Conservation (phyloP, 1,140 invertebrate species). For the Xylocopa sonorina region DNA sequence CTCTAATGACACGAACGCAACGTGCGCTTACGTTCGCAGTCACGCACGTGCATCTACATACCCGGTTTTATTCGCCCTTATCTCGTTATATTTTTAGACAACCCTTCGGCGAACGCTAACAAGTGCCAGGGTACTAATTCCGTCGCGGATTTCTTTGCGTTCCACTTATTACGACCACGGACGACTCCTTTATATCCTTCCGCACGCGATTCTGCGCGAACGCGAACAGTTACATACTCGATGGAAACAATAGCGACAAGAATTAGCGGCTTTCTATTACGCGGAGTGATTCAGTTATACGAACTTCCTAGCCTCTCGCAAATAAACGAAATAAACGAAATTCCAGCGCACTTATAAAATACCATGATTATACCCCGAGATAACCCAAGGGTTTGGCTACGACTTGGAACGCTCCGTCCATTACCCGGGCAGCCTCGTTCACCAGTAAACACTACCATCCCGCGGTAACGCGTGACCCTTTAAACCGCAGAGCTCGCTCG, state of each 20-base stretch:
- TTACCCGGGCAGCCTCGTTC: too few relatives aligned
- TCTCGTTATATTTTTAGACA: background rate
- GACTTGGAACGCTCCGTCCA: too few relatives aligned
- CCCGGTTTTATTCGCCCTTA: background rate
- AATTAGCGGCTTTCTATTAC: too few relatives aligned
- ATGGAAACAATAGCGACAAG: too few relatives aligned
- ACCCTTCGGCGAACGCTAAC: background rate
- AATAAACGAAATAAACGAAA: too few relatives aligned
- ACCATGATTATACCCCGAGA: too few relatives aligned
- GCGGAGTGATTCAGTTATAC: too few relatives aligned
- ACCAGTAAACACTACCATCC: background rate
- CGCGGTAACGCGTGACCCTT: background rate
- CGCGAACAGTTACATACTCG: too few relatives aligned
- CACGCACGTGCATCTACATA: slow-evolving; percentile 26
- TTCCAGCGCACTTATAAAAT: too few relatives aligned
- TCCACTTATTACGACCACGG: background rate
- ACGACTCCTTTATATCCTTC: background rate
- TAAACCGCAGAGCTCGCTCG: background rate
- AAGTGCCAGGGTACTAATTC: slow-evolving; percentile 12
- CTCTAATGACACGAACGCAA: slow-evolving; percentile 21
- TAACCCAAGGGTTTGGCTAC: too few relatives aligned
- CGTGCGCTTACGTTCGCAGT: slow-evolving; percentile 7
- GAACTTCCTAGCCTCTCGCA: too few relatives aligned
- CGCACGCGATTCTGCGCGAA: too few relatives aligned
- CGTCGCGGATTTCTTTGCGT: background rate